Base-by-base conservation (phyloP, 2,888 invertebrate genomes). In the Petrolisthes cinctipes region DNA sequence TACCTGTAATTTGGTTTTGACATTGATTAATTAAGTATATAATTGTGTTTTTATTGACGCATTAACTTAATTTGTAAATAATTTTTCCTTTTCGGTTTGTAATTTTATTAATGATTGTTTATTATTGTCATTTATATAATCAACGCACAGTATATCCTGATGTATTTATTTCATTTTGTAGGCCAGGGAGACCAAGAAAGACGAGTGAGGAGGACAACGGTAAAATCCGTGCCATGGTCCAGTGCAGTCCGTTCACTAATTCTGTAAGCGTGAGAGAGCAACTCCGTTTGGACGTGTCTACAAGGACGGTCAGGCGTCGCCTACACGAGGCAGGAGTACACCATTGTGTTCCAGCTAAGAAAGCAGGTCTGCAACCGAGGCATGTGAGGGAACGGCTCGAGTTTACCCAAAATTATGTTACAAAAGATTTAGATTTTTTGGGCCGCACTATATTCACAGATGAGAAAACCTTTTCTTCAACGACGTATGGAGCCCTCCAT, bases 241-340 rank as follows among this genome's bases (percentile, higher is more conserved):
- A 73, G 73, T 20, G 23, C 73, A 73, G 20, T 20, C 73, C 73
- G 73, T 73, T 73, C 73, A 73, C 7, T 20, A 73, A 73, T 20
- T 73, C 73, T 73, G 73, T 73, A 1, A 73, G 73, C 17, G 20
- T 73, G 5, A 73, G 73, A 20, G 5, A 73, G 23, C 73, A 4
- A 20, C 73, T 73, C 73, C 73, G 20, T n/a, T 20, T 73, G 3
- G 73, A 73, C 7, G 73, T 73, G 11, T 73, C 73, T 73, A 20
- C 73, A 7, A 73, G 73, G 73, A 73, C 20, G n/a, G 73, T 73
- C 73, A 73, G 73, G 73, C 73, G 73, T 73, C 20, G 73, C 73
- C 73, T 20, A 73, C 73, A 73, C 4, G 73, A 73, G 73, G 73
- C 7, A 73, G 5, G 73, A 73, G 73, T 73, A 6, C 61, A 61